Evolutionary conservation across 2,888 invertebrate species (phyloP).

Genomic region (Eupithecia abbreviata): DNA sequence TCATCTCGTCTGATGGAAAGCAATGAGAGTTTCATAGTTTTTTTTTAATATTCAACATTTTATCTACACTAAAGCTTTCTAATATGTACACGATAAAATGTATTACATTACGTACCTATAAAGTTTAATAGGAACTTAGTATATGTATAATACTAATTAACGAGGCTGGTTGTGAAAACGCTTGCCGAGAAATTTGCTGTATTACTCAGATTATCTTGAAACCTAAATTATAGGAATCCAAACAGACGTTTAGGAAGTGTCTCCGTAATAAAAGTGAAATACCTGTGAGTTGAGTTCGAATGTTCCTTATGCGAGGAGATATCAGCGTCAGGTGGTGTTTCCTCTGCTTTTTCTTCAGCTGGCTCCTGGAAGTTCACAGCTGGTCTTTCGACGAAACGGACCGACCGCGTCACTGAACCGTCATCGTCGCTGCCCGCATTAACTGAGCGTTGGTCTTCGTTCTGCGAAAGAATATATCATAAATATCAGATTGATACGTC

Average conservation of each 20-base stretch:
- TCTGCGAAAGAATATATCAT: constrained; percentile 50
- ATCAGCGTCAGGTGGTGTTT: constrained; percentile 54
- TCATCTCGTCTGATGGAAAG: too few species aligned
- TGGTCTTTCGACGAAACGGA: constrained; percentile 85
- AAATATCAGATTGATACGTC: not conserved
- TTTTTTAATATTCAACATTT: too few species aligned
- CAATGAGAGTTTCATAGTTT: too few species aligned
- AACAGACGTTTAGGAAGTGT: not conserved
- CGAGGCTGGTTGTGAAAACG: not conserved
- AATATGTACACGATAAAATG: too few species aligned
- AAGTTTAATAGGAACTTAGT: too few species aligned
- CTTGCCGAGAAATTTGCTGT: not conserved
- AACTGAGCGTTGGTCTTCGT: constrained; percentile 73
- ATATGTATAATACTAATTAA: too few species aligned
- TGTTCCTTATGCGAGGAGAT: constrained; percentile 58
- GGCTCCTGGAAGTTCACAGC: constrained; percentile 71
- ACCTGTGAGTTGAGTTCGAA: constrained; percentile 50
- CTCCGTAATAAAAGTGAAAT: not conserved
- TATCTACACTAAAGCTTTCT: too few species aligned
- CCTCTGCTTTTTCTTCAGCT: constrained; percentile 51
- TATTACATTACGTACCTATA: too few species aligned
- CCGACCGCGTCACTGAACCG: constrained; percentile 85
- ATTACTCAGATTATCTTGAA: not conserved
- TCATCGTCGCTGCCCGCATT: constrained; percentile 83
- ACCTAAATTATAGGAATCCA: not conserved